phyloP scores from a whole-genome alignment of 1,140 invertebrate species.

The Propsilocerus akamusi region DNA sequence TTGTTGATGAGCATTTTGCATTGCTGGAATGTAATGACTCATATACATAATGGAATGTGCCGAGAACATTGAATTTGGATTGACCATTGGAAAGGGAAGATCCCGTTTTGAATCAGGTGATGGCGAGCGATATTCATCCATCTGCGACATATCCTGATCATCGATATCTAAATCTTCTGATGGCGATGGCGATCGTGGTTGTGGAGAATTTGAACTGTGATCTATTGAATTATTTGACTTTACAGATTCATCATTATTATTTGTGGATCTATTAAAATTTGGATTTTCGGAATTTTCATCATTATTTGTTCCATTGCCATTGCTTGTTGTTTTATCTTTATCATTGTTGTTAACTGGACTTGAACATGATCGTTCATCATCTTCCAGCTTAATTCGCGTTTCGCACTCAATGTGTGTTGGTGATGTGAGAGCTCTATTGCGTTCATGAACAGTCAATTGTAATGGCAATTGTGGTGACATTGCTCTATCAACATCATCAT shows the following conservation, averaged over 20 bases:
- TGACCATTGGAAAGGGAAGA: slow-evolving; percentile 41
- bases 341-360: not conserved
- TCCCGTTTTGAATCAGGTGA: slow-evolving; percentile 21
- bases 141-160: slow-evolving; percentile 20
- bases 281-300: not conserved
- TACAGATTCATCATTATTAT: slow-evolving; percentile 4
- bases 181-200: slow-evolving; percentile 18
- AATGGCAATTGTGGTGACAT: slow-evolving; percentile 20
- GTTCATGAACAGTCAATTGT: slow-evolving; percentile 21
- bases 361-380: slow-evolving; percentile 6
- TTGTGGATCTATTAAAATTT: not conserved
- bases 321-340: not conserved
- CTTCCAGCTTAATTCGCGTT: slow-evolving; percentile 3
- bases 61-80: slow-evolving; percentile 63
- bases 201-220: slow-evolving; percentile 11
- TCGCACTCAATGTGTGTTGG: slow-evolving; percentile 13
- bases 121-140: slow-evolving; percentile 21
- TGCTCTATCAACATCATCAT: slow-evolving; percentile 18
- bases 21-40: slow-evolving; percentile 61
- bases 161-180: slow-evolving; percentile 25
- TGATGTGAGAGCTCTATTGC: slow-evolving; percentile 13
- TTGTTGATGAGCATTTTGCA: slow-evolving; percentile 22
- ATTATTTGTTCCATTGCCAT: not conserved
- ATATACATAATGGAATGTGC: slow-evolving; percentile 78
- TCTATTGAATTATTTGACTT: slow-evolving; percentile 4